Conservation (phyloP, 2,888 invertebrate species). For the Megalurothrips usitatus region DNA sequence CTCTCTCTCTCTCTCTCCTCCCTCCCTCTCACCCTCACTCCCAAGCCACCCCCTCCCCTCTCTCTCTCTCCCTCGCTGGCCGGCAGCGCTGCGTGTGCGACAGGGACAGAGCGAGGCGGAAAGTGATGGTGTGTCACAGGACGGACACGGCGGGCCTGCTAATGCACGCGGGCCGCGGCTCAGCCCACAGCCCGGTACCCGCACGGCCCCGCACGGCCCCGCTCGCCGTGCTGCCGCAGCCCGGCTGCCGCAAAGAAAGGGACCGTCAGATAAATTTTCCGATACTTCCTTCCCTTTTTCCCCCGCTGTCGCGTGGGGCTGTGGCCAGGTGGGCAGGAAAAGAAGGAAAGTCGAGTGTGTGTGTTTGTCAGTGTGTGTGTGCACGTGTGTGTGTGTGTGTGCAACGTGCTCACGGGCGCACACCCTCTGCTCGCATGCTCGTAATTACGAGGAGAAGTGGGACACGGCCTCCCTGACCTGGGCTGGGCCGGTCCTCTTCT, state of each 20-base stretch:
- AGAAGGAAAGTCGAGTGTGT: not conserved
- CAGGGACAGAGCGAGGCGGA: not conserved
- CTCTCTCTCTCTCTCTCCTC: no score
- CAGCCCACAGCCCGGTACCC: not conserved
- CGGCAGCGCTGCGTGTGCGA: not conserved
- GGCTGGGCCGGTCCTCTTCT: no score
- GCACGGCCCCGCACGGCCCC: not conserved
- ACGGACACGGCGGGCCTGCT: no score
- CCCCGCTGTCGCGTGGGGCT: not conserved
- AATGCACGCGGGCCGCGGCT: no score
- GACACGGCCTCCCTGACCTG: no score
- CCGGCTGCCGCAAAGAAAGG: not conserved
- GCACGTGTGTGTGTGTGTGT: not conserved
- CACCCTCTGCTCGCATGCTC: not conserved
- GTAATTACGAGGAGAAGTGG: no score
- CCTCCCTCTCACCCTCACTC: no score
- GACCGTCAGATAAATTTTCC: not conserved
- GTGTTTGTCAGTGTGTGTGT: not conserved
- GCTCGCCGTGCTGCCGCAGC: not conserved
- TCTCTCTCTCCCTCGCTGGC: not conserved
- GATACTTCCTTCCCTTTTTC: not conserved
- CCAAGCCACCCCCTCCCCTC: no score
- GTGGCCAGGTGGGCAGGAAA: not conserved
- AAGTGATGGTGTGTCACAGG: constrained; percentile 11
- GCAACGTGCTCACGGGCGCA: not conserved